Conservation (phyloP, 2,797 vertebrate species). For the Parambassis ranga region DNA sequence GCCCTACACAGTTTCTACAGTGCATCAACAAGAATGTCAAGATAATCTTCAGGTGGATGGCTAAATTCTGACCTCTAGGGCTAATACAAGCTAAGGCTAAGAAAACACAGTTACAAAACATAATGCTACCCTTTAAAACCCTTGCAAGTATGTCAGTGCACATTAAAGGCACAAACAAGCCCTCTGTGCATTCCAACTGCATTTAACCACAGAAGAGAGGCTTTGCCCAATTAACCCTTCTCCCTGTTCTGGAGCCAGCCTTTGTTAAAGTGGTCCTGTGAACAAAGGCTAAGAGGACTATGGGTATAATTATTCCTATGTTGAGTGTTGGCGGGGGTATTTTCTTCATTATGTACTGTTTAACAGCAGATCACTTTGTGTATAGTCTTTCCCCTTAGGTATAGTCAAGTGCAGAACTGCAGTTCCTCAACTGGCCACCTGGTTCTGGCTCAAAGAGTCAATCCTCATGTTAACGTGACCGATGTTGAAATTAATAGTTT, state of each 20-base stretch:
- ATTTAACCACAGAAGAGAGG: constrained; percentile 21
- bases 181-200: constrained; percentile 34
- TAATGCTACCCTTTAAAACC: constrained; percentile 38
- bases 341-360: not conserved
- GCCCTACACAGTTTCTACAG: not conserved
- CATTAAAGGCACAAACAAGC: constrained; percentile 34
- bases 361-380: not conserved
- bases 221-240: constrained; percentile 1
- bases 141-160: constrained; percentile 2
- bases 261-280: not conserved
- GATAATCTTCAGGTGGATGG: constrained; percentile 71
- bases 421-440: too few species aligned
- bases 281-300: not conserved
- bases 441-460: too few species aligned
- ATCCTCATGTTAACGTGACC: too few species aligned
- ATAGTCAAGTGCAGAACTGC: too few species aligned
- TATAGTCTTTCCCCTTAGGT: too few species aligned
- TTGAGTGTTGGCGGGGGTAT: too few species aligned
- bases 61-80: constrained; percentile 43
- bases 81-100: constrained; percentile 38
- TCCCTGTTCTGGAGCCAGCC: constrained; percentile 1
- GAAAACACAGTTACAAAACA: constrained; percentile 51
- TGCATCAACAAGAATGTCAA: constrained; percentile 54
- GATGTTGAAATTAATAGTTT: too few species aligned
- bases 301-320: not conserved